phyloP scores from a whole-genome alignment of 35 echinoderm and acorn worm species.

The Heliocidaris tuberculata region DNA sequence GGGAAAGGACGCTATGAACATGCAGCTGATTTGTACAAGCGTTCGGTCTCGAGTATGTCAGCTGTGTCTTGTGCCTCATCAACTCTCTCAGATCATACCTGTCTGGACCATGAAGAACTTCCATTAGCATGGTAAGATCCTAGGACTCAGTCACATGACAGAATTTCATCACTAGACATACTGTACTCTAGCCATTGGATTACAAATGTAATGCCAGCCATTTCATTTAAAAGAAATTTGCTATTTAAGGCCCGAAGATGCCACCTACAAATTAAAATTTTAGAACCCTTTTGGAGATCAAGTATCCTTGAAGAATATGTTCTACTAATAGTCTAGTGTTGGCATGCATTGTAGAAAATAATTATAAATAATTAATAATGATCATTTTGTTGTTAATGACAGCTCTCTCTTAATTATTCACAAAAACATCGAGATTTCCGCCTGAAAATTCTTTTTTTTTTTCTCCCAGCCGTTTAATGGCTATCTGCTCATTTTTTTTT shows the following conservation, averaged over 20 bases:
- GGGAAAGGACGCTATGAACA: neutral
- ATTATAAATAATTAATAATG: too few relatives aligned
- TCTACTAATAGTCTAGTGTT: too few relatives aligned
- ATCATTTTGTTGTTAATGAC: neutral
- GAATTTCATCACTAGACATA: neutral
- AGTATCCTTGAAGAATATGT: too few relatives aligned
- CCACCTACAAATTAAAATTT: neutral
- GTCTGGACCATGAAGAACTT: constrained; percentile 80
- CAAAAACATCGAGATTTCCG: neutral
- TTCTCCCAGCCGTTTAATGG: neutral
- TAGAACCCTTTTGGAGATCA: neutral
- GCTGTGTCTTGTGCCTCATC: constrained; percentile 48
- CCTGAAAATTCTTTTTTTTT: neutral
- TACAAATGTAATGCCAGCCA: neutral
- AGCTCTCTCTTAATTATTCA: neutral
- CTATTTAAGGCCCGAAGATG: neutral
- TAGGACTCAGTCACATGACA: too few relatives aligned
- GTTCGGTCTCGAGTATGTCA: constrained; percentile 31
- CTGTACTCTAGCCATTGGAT: neutral
- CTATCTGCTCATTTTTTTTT: neutral
- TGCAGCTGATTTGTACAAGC: neutral
- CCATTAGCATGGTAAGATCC: constrained; percentile 82
- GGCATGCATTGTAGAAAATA: neutral
- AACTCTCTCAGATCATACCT: constrained; percentile 45
- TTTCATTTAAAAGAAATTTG: neutral